Base-by-base conservation (phyloP, 1,140 invertebrate genomes). In the Zaprionus ornatus region DNA sequence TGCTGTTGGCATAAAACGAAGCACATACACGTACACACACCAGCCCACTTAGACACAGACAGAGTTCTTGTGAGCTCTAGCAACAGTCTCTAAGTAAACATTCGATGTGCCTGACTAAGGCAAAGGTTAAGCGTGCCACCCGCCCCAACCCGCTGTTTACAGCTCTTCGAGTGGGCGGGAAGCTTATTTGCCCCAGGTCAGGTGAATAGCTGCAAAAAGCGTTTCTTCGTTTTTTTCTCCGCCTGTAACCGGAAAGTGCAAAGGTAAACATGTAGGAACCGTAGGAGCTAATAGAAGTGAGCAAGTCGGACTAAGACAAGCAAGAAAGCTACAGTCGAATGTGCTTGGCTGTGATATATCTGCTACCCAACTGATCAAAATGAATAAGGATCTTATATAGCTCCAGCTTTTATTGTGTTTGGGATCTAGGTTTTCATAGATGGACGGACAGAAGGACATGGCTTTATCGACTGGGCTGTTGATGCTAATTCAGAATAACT, bases 231-330 rank as follows among this genome's bases (percentile, higher is more conserved):
- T 17, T 48, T 48, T 61, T n/a, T 10, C 13, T 19, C 19, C 42
- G 57, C 19, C 17, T 55, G 60, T 73, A 19, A 40, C 50, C 27
- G 63, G 62, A 73, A 73, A 67, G 76, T 79, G 76, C 56, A 63
- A 79, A 74, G 55, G 77, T 21, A 79, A 79, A 79, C 74, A 79
- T 64, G 19, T 35, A 50, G 27, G 27, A 45, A 27, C n/a, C 23
- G 25, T 21, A 32, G 9, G 59, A 79, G 69, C 79, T 62, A 80
- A 78, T 78, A 56, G 40, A 74, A 70, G 57, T 45, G 45, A 35
- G 37, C 48, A 50, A 52, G 3, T 57, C 56, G n/a, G 12, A 21
- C 10, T 23, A 55, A 12, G 13, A 17, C 42, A 67, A 35, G 23
- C 15, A 17, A n/a, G 23, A 56, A 61, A 27, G 29, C 56, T 40